These are phyloP conservation scores for Leucopsar rothschildi DNA, from an alignment of 2,113 vertebrate genomes.

Conservation along the genomic window DNA sequence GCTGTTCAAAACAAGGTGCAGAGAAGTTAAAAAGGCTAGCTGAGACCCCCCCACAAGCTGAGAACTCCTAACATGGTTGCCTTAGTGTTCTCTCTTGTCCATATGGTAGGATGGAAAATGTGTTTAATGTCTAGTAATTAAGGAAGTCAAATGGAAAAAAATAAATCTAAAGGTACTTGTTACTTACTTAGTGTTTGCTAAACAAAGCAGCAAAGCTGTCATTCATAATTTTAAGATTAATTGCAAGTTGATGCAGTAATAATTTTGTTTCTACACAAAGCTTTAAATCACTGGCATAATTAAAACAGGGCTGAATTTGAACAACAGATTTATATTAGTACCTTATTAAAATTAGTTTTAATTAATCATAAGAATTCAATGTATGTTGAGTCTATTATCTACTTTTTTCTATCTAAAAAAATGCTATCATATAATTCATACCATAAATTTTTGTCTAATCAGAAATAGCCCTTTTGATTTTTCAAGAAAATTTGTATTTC, in stretches of 20 bases:
- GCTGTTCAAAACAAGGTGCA: not conserved
- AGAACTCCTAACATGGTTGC: not conserved
- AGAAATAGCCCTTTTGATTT: not conserved
- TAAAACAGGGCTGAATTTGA: not conserved
- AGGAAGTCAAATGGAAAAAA: not conserved
- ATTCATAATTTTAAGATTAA: not conserved
- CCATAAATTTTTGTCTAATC: not conserved
- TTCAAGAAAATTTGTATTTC: not conserved
- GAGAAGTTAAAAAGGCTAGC: not conserved
- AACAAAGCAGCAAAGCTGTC: constrained; percentile 24
- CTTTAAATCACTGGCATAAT: constrained; percentile 2
- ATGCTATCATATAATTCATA: not conserved
- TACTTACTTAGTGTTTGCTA: constrained; percentile 26
- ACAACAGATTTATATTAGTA: not conserved
- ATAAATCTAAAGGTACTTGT: not conserved
- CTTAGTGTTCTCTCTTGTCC: not conserved
- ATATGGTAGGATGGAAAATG: not conserved
- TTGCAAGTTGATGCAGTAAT: not conserved
- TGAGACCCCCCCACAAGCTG: not conserved
- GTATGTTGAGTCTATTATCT: not conserved
- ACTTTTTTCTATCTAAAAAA: not conserved
- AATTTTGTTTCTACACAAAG: not conserved
- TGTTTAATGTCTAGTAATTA: not conserved
- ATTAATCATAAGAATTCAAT: not conserved
- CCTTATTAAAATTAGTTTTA: not conserved